A percentile compares a stretch with the other conserved stretches of the same genome.
These are phyloP conservation scores for Grapholita molesta DNA, from an alignment of 1,140 invertebrate species.

Conservation along the genomic window DNA sequence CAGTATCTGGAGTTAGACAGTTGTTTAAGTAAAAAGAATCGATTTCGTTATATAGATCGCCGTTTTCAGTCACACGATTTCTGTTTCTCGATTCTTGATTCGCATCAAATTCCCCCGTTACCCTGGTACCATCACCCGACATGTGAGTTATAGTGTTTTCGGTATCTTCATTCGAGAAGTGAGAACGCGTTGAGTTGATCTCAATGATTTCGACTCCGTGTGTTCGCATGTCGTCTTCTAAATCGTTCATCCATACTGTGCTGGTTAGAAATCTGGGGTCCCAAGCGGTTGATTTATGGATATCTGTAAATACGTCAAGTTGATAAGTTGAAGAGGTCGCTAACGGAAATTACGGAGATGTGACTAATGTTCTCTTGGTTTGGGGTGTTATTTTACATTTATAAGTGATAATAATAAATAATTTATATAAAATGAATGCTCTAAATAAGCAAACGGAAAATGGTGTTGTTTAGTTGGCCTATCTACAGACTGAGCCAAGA, in stretches of 20 bases:
- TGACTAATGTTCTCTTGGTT: too few relatives aligned
- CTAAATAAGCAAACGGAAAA: too few relatives aligned
- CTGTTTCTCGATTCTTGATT: conserved; percentile 26
- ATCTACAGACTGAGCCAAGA: too few relatives aligned
- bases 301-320: background rate
- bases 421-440: too few relatives aligned
- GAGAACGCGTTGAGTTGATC: conserved; percentile 39
- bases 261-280: conserved; percentile 14
- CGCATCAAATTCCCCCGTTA: conserved; percentile 26
- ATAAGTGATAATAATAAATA: too few relatives aligned
- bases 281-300: background rate
- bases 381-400: too few relatives aligned
- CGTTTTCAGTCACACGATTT: background rate
- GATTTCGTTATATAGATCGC: background rate
- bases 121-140: conserved; percentile 32
- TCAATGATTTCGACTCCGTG: conserved; percentile 45
- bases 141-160: conserved; percentile 22
- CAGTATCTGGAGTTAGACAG: background rate
- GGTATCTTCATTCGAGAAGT: conserved; percentile 12
- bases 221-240: conserved; percentile 20
- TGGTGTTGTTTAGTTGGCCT: too few relatives aligned
- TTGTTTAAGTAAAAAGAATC: background rate
- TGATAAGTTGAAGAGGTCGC: too few relatives aligned
- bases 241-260: conserved; percentile 26
- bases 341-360: too few relatives aligned